Conservation (phyloP, 2,113 vertebrate species). For the Oreotrochilus melanogaster region DNA sequence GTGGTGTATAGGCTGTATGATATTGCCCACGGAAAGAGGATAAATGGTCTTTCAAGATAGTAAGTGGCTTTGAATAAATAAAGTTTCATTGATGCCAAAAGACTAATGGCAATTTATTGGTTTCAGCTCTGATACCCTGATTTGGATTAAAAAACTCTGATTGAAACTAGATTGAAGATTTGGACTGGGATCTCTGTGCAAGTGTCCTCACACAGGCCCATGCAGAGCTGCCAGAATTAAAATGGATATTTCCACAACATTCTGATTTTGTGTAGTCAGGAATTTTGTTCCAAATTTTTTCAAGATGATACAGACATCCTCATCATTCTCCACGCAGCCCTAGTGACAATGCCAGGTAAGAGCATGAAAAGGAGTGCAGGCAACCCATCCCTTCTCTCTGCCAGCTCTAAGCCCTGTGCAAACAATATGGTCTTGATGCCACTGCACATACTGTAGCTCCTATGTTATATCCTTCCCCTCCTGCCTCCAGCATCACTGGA, state of each 20-base stretch:
- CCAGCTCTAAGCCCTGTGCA: background rate
- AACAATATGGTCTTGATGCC: background rate
- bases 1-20: background rate
- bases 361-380: background rate
- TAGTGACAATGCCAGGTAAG: background rate
- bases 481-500: background rate
- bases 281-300: background rate
- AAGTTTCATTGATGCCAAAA: background rate
- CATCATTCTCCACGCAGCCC: background rate
- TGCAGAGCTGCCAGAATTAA: background rate
- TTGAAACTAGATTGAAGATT: background rate
- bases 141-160: background rate
- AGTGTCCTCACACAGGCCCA: background rate
- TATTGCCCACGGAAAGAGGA: background rate
- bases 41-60: background rate
- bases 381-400: background rate
- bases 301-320: background rate
- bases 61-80: background rate
- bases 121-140: background rate
- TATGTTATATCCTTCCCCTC: background rate
- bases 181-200: background rate
- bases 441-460: background rate
- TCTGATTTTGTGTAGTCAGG: background rate
- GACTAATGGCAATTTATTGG: accelerated
- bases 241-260: background rate